These are phyloP conservation scores for Phyllopteryx taeniolatus DNA, from an alignment of 2,113 vertebrate genomes.

Conservation along the genomic window DNA sequence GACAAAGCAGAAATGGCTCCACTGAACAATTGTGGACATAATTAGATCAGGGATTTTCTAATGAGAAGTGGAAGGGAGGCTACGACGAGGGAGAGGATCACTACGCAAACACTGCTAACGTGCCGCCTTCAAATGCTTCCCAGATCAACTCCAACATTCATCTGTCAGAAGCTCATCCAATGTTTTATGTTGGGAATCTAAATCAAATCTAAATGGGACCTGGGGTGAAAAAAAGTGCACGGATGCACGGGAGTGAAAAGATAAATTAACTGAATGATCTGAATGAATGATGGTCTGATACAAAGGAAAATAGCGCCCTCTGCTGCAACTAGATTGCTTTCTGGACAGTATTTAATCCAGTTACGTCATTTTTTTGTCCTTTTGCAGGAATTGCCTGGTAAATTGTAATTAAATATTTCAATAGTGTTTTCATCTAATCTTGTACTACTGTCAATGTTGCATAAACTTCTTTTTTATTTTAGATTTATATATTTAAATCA, in stretches of 20 bases:
- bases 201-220: neutral
- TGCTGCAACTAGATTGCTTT: constrained; percentile 28
- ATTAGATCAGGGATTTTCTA: constrained; percentile 49
- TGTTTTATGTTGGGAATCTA: neutral
- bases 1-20: constrained; percentile 47
- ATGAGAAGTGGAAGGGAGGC: constrained; percentile 2
- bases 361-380: neutral
- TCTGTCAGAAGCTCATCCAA: neutral
- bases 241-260: neutral
- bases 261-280: constrained; percentile 3
- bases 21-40: constrained; percentile 60
- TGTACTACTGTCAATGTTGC: neutral
- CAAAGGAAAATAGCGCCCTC: constrained; percentile 58
- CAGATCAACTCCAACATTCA: neutral
- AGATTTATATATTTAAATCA: neutral
- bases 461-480: neutral
- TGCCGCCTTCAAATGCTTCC: neutral
- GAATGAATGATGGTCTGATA: neutral
- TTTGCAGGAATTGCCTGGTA: neutral
- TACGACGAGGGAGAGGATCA: neutral
- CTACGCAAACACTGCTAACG: neutral
- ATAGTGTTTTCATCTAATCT: neutral
- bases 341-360: neutral
- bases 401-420: neutral
- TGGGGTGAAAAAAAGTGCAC: neutral